Evolutionary conservation across 2,113 vertebrate species (phyloP), one percentile per base, ranked within the genome.

Genomic region (Toxotes chatareus): DNA sequence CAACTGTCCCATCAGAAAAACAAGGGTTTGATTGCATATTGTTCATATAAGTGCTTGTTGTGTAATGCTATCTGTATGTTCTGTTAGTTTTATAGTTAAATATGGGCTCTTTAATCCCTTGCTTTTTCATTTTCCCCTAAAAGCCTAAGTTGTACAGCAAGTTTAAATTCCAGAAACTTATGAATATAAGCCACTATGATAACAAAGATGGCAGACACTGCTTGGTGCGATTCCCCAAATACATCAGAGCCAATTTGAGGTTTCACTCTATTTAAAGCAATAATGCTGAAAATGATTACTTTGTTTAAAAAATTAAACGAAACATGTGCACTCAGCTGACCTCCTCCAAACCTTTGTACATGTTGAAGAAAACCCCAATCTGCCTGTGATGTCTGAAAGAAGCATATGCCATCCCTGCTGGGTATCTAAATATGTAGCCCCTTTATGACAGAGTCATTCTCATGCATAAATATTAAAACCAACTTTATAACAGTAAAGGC

Each of bases 381-480:
- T 60, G 62, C 69, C 42, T 73, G 56, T 72, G 74, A 79, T 38
- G 32, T 87, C 75, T 89, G 63, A 51, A 36, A 77, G 38, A 75
- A 76, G 46, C 51, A 46, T 62, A 16, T 71, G 78, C 72, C 74
- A 61, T 75, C 68, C 10, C 27, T 31, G 40, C 55, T 66, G 59
- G 51, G 46, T 38, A 68, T 82, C 70, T 49, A 53, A 68, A 81
- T 1, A 4, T 46, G 79, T 63, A 62, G 65, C 65, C 63, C 66
- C 67, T 81, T 83, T 82, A 75, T 77, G 88, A 88, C 82, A 84
- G 86, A 91, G 82, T 82, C 65, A 79, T 75, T 85, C 78, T 79
- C 61, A 31, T 51, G 77, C 80, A 83, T 91, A 56, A 81, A 93
- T 93, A 91, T 92, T 84, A 76, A 78, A 81, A 90, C 60, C 34